Base-by-base conservation (phyloP, 2,113 vertebrate genomes). In the Paedocypris sp. region DNA sequence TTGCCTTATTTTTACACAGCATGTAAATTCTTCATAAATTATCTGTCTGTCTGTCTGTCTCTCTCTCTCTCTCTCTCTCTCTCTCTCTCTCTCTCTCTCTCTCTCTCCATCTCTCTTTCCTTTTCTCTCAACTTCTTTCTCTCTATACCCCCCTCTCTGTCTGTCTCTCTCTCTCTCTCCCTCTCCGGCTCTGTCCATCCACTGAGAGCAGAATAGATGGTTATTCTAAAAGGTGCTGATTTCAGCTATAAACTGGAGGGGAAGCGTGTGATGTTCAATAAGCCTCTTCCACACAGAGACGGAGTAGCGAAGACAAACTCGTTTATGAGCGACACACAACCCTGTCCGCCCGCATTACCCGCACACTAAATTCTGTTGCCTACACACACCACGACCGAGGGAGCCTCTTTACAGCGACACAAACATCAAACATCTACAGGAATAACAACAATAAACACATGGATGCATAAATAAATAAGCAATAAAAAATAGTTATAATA, bases 171-270 rank as follows among this genome's bases (percentile, higher is more conserved):
- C 61, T 56, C 42, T 54, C 4, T 4, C 26, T 4, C 38, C 13
- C 16, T 33, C 63, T 23, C 43, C 19, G 45, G 58, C 33, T 49
- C 46, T 52, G 59, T 53, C 57, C 60, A 8, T 65, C 66, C 59
- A 3, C 35, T 1, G 60, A 72, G 75, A 79, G 71, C 73, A 80
- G 77, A 81, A 82, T 78, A 81, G 79, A 81, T 80, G 72, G 77
- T 75, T 79, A 76, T 76, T 73, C 75, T 80, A 76, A 79, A 78
- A 68, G 79, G 74, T 75, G 66, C 77, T 70, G 74, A 82, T 78
- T 80, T 81, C 80, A 77, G 67, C 58, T 73, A 69, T 78, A 67
- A 80, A 78, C 77, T 74, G 73, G 75, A 72, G 78, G 62, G 41
- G 71, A 64, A 35, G 71, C 65, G 68, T 70, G 52, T 68, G 69